A percentile compares a stretch with the other conserved stretches of the same genome.
Evolutionary conservation across 2,113 vertebrate genomes (phyloP).

Genomic region (Tetrax tetrax): DNA sequence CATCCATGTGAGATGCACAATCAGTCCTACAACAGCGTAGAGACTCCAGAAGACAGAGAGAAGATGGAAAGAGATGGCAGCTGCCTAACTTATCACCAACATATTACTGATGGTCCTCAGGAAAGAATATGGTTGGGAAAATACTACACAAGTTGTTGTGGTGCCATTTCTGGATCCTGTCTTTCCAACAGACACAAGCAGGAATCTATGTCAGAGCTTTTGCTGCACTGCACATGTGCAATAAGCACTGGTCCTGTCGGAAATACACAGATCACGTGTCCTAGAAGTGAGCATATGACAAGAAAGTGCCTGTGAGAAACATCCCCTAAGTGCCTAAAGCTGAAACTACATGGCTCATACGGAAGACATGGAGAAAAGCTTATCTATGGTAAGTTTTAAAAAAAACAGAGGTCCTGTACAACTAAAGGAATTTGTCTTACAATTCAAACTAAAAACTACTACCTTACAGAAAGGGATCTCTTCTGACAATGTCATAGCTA

Average conservation of each 20-base stretch:
- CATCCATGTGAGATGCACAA: background rate
- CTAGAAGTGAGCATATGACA: background rate
- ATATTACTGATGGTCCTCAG: background rate
- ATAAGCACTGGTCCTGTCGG: background rate
- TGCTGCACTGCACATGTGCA: background rate
- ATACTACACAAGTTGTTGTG: background rate
- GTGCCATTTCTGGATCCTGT: background rate
- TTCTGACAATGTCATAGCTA: background rate
- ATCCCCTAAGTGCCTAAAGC: background rate
- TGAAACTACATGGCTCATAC: background rate
- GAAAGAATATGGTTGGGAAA: background rate
- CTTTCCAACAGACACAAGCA: background rate
- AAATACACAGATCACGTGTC: background rate
- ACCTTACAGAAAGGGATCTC: background rate
- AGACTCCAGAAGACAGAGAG: background rate
- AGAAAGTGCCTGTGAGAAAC: background rate
- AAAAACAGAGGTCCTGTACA: background rate
- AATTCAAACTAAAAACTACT: background rate
- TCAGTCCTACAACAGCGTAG: background rate
- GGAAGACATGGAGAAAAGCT: background rate
- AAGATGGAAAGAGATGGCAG: background rate
- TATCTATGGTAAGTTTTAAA: background rate
- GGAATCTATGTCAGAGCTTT: background rate
- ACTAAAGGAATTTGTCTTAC: background rate
- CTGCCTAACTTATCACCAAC: background rate